Conservation (phyloP, 2,797 vertebrate genomes). For the Catostomus latipinnis region DNA sequence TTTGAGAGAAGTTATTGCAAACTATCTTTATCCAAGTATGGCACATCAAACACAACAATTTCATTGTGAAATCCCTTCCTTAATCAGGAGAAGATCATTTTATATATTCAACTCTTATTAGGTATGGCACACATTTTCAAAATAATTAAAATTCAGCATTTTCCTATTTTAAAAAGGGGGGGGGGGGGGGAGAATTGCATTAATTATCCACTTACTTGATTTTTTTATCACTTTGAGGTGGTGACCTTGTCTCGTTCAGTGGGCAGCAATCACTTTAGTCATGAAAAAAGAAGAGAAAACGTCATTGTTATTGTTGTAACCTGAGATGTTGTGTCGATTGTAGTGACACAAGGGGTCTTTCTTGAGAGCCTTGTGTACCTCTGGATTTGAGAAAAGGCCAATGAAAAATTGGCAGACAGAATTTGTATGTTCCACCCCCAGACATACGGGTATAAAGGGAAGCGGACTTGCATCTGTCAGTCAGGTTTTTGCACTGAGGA, state of each 20-base stretch:
- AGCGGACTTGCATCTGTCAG: too few relatives aligned
- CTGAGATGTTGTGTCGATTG: too few relatives aligned
- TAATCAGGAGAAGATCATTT: not conserved
- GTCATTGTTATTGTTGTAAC: too few relatives aligned
- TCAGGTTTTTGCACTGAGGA: too few relatives aligned
- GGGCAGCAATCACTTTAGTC: not conserved
- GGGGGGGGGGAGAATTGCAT: not conserved
- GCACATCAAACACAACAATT: not conserved
- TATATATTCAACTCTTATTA: not conserved
- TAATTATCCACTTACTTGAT: not conserved
- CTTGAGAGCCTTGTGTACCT: too few relatives aligned
- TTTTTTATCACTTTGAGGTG: not conserved
- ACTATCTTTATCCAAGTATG: too few relatives aligned
- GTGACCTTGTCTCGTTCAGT: not conserved
- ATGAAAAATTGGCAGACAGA: too few relatives aligned
- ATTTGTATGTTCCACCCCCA: too few relatives aligned
- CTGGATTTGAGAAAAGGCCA: too few relatives aligned
- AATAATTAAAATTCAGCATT: not conserved
- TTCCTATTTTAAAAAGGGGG: not conserved
- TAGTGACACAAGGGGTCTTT: too few relatives aligned
- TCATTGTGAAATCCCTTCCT: not conserved
- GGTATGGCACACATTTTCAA: not conserved
- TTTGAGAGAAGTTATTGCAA: not conserved
- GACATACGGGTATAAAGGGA: too few relatives aligned
- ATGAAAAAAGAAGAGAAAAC: conserved; percentile 8